A percentile compares a stretch with the other conserved stretches of the same genome.
phyloP scores from a whole-genome alignment of 2,888 invertebrate species.

The Heliconius erato region DNA sequence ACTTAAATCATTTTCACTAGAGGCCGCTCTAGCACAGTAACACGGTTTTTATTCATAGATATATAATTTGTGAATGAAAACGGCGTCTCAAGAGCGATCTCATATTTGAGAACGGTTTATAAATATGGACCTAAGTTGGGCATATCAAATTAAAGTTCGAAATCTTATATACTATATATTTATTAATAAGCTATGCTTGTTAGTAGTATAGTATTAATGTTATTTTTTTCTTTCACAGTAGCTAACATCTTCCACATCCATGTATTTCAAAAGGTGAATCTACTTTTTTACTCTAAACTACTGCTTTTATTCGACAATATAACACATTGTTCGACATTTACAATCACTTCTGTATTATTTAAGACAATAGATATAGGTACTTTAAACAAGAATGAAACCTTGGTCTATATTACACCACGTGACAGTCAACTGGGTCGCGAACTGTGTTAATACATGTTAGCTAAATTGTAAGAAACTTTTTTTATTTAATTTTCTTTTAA shows the following conservation, averaged over 20 bases:
- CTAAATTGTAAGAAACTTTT: constrained; percentile 44
- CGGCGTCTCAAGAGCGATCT: no score
- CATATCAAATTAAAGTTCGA: not conserved
- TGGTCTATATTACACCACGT: constrained; percentile 51
- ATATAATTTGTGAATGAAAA: not conserved
- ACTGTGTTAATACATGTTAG: constrained; percentile 41
- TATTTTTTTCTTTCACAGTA: no score
- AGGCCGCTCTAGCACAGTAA: not conserved
- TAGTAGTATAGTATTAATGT: not conserved
- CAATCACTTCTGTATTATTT: constrained; percentile 1
- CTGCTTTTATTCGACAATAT: not conserved
- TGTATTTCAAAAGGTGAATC: not conserved
- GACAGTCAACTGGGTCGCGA: constrained; percentile 50
- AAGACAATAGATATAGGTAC: constrained; percentile 45
- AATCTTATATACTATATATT: not conserved
- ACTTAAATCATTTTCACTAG: not conserved
- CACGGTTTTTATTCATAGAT: no score
- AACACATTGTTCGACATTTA: not conserved
- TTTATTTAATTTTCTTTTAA: constrained; percentile 39
- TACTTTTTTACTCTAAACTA: not conserved
- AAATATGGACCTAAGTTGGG: not conserved
- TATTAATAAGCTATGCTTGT: not conserved
- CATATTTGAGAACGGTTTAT: no score
- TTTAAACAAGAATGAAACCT: constrained; percentile 49
- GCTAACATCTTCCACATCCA: not conserved